A percentile compares a stretch with the other conserved stretches of the same genome.
Conservation (phyloP, 1,140 invertebrate species). For the Temnothorax nylanderi region DNA sequence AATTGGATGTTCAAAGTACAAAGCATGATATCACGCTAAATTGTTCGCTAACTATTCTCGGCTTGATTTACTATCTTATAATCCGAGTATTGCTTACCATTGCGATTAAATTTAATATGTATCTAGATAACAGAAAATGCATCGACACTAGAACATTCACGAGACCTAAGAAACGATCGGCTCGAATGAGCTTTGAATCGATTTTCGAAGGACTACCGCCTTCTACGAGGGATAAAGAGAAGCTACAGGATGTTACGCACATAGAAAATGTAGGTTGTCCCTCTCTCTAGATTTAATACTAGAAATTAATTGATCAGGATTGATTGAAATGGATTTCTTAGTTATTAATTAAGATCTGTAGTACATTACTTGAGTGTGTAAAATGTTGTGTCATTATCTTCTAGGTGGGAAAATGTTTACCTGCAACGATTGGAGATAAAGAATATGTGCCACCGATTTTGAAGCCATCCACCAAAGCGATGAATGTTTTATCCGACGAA, state of each 20-base stretch:
- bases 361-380: neutral
- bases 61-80: neutral
- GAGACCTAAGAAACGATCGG: slow-evolving; percentile 83
- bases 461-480: slow-evolving; percentile 57
- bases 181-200: slow-evolving; percentile 81
- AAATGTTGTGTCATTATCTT: slow-evolving; percentile 6
- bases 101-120: slow-evolving; percentile 31
- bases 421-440: slow-evolving; percentile 47
- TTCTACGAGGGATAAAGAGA: slow-evolving; percentile 73
- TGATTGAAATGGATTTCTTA: neutral
- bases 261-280: slow-evolving; percentile 67
- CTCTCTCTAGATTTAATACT: slow-evolving; percentile 5
- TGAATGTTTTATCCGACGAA: slow-evolving; percentile 60
- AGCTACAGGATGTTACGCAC: slow-evolving; percentile 74
- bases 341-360: slow-evolving; percentile 35
- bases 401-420: slow-evolving; percentile 47
- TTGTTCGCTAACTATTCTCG: neutral
- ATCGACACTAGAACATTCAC: slow-evolving; percentile 86
- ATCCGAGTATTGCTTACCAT: neutral
- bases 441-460: slow-evolving; percentile 75
- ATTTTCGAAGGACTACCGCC: slow-evolving; percentile 80
- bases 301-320: neutral
- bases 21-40: slow-evolving; percentile 11
- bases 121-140: slow-evolving; percentile 74
- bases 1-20: slow-evolving; percentile 59